Evolutionary conservation across 2,797 vertebrate species (phyloP).

Genomic region (Channa striata): DNA sequence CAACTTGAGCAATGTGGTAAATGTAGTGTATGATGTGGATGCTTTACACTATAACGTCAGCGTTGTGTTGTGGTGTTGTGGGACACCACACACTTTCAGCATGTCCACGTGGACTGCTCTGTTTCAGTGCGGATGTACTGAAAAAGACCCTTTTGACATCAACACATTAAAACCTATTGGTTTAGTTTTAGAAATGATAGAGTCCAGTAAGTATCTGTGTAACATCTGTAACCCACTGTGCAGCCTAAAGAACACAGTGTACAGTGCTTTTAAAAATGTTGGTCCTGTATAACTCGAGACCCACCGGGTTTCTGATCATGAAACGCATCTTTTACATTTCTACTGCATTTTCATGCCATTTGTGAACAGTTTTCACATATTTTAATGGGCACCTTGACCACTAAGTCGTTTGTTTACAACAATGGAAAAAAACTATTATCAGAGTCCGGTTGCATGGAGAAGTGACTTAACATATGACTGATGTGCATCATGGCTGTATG

Average conservation of each 20-base stretch:
- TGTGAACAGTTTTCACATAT: conserved; percentile 29
- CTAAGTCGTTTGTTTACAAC: conserved; percentile 28
- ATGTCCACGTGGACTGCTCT: conserved; percentile 10
- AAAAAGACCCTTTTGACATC: neutral
- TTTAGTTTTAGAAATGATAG: conserved; percentile 26
- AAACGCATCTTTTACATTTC: conserved; percentile 8
- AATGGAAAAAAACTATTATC: conserved; percentile 39
- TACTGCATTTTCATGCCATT: conserved; percentile 39
- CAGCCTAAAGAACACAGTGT: neutral
- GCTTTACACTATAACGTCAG: conserved; percentile 24
- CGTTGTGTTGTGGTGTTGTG: conserved; percentile 1
- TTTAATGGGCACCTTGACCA: conserved; percentile 16
- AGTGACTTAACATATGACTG: conserved; percentile 38
- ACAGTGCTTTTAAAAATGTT: neutral
- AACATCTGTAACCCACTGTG: conserved; percentile 3
- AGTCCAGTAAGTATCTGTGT: conserved; percentile 27
- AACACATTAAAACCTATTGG: conserved; percentile 5
- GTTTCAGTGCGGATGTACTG: neutral
- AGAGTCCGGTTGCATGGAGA: conserved; percentile 44
- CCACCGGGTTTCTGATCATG: neutral
- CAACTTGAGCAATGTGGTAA: neutral
- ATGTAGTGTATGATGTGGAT: conserved; percentile 19
- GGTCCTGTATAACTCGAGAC: neutral
- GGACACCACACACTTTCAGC: conserved; percentile 1
- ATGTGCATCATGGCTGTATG: conserved; percentile 41